A percentile compares a stretch with the other conserved stretches of the same genome.
Conservation (phyloP, 2,113 vertebrate genomes). For the Apistogramma diplotaenia region DNA sequence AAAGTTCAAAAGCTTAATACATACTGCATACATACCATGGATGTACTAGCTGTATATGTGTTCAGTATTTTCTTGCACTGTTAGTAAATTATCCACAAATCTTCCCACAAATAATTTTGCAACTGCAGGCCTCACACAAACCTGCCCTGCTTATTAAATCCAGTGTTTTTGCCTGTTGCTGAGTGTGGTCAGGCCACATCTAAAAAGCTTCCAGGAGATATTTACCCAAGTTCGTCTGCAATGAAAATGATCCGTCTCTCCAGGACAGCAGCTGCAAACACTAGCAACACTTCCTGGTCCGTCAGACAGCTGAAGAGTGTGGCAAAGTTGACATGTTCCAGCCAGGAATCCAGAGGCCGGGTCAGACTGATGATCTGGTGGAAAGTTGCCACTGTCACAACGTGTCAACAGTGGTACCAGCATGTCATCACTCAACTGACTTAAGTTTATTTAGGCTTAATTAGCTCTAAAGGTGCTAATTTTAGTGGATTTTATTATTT, state of each 20-base stretch:
- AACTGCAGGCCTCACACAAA: background rate
- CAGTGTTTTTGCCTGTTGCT: no score
- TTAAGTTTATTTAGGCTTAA: no score
- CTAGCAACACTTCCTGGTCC: constrained; percentile 82
- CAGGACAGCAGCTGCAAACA: constrained; percentile 86
- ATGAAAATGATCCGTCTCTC: constrained; percentile 92
- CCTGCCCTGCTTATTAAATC: background rate
- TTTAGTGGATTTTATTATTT: background rate
- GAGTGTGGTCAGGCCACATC: no score
- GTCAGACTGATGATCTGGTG: constrained; percentile 88
- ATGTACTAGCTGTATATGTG: no score
- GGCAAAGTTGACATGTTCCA: constrained; percentile 91
- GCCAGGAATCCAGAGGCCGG: constrained; percentile 87
- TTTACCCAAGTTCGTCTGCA: constrained; percentile 89
- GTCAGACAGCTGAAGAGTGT: constrained; percentile 82
- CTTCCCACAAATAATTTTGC: background rate
- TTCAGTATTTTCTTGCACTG: background rate
- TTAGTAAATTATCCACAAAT: background rate
- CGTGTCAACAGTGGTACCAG: background rate
- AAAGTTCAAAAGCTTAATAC: no score
- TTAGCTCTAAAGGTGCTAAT: background rate
- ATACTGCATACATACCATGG: background rate
- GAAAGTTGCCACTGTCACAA: constrained; percentile 21
- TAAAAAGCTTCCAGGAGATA: no score
- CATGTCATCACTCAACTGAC: background rate